These are phyloP conservation scores for Tetranychus truncatus DNA, from an alignment of 2,888 invertebrate genomes.

Conservation along the genomic window DNA sequence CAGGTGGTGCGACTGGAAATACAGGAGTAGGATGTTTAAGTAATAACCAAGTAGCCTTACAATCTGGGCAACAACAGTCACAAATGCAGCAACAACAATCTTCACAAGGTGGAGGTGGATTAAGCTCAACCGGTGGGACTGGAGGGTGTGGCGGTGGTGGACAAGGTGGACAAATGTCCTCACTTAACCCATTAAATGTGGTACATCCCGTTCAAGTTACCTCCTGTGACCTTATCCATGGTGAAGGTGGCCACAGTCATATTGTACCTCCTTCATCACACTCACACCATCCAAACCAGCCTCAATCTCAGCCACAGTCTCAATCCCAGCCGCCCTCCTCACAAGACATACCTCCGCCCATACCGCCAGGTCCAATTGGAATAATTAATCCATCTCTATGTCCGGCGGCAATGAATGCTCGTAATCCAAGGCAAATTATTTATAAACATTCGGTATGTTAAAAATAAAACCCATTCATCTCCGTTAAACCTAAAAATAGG, in stretches of 20 bases:
- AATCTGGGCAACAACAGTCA: conserved; percentile 1
- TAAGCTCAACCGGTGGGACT: background rate
- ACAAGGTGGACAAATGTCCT: background rate
- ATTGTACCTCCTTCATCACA: background rate
- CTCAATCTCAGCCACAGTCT: conserved; percentile 11
- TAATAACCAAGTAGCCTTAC: background rate
- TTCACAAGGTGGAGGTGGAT: background rate
- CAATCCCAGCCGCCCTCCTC: conserved; percentile 19
- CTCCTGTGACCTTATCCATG: background rate
- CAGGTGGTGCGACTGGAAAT: background rate
- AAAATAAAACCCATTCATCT: background rate
- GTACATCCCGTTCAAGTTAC: background rate
- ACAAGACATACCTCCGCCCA: conserved; percentile 14
- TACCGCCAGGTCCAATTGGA: conserved; percentile 8
- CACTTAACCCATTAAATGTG: background rate
- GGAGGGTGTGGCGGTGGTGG: background rate
- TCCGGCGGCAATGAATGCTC: conserved; percentile 7
- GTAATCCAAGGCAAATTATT: conserved; percentile 7
- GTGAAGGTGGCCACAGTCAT: background rate
- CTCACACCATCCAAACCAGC: background rate
- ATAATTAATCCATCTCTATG: conserved; percentile 12
- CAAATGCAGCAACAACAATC: background rate
- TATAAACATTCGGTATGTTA: conserved; percentile 12
- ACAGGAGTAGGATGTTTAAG: background rate
- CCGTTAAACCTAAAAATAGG: background rate